Evolutionary conservation across 2,888 invertebrate genomes (phyloP).

Genomic region (Opisthograptis luteolata): DNA sequence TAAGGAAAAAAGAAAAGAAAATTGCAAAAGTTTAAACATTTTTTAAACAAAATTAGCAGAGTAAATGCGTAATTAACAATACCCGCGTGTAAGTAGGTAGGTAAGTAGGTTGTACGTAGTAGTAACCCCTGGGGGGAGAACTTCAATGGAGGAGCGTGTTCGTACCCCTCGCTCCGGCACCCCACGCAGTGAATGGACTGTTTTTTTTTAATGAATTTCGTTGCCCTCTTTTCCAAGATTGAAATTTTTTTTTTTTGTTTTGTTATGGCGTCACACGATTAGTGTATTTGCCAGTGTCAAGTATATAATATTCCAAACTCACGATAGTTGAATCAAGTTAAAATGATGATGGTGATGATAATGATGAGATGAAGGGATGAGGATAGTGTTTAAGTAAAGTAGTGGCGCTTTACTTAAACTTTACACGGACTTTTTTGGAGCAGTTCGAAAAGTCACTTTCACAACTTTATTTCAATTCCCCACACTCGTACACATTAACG

Average conservation of each 20-base stretch:
- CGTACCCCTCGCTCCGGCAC: conserved; percentile 7
- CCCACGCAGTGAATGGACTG: conserved; percentile 33
- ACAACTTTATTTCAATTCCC: too few relatives aligned
- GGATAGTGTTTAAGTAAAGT: too few relatives aligned
- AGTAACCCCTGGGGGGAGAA: conserved; percentile 19
- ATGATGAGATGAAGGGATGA: too few relatives aligned
- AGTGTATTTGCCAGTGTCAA: too few relatives aligned
- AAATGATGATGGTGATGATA: too few relatives aligned
- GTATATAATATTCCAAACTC: too few relatives aligned
- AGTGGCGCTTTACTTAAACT: too few relatives aligned
- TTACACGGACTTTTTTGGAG: too few relatives aligned
- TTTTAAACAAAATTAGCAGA: background rate
- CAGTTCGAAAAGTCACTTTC: too few relatives aligned
- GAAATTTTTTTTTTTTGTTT: background rate
- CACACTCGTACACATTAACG: too few relatives aligned
- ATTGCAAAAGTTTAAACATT: background rate
- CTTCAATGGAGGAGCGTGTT: conserved; percentile 20
- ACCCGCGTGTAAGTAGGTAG: background rate
- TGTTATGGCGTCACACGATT: too few relatives aligned
- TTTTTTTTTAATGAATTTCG: conserved; percentile 38
- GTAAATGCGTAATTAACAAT: background rate
- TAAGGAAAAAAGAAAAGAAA: background rate
- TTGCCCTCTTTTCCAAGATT: conserved; percentile 6
- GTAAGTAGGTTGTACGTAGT: conserved; percentile 3
- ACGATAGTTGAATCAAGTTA: too few relatives aligned